Evolutionary conservation across 2,888 invertebrate genomes (phyloP).

Genomic region (Cheilosia impressa): DNA sequence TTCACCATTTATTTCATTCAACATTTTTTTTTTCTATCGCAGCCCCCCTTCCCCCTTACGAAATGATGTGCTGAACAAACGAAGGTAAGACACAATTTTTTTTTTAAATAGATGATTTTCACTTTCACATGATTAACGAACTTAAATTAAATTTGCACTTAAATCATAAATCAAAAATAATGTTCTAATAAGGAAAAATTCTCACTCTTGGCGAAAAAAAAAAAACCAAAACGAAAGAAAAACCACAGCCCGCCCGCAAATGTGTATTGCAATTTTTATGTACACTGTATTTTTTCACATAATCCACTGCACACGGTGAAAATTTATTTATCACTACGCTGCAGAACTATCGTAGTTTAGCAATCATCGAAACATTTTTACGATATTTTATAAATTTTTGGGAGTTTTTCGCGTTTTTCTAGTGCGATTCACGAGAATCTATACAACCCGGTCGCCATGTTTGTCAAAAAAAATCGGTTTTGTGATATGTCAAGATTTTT

Average conservation of each 20-base stretch:
- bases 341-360: slow-evolving; percentile 36
- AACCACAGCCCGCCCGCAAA: slow-evolving; percentile 73
- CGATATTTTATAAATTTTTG: slow-evolving; percentile 45
- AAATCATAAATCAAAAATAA: slow-evolving; percentile 16
- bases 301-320: slow-evolving; percentile 54
- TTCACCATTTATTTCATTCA: slow-evolving; percentile 67
- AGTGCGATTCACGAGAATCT: slow-evolving; percentile 66
- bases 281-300: slow-evolving; percentile 61
- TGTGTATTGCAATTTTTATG: slow-evolving; percentile 73
- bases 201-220: slow-evolving; percentile 46
- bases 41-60: slow-evolving; percentile 38
- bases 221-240: slow-evolving; percentile 36
- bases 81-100: slow-evolving; percentile 30
- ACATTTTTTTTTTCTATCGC: slow-evolving; percentile 57
- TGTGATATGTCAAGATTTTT: slow-evolving; percentile 72
- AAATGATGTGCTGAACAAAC: slow-evolving; percentile 48
- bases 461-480: slow-evolving; percentile 69
- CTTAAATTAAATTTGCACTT: slow-evolving; percentile 54
- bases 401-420: slow-evolving; percentile 65
- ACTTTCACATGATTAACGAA: slow-evolving; percentile 33
- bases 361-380: slow-evolving; percentile 62
- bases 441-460: slow-evolving; percentile 75
- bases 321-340: slow-evolving; percentile 40
- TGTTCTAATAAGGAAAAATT: slow-evolving; percentile 64
- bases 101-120: slow-evolving; percentile 42